Percentiles rank a stretch among this genome's conserved stretches.
Conservation (phyloP, 2,888 invertebrate genomes). For the Isoperla grammatica region DNA sequence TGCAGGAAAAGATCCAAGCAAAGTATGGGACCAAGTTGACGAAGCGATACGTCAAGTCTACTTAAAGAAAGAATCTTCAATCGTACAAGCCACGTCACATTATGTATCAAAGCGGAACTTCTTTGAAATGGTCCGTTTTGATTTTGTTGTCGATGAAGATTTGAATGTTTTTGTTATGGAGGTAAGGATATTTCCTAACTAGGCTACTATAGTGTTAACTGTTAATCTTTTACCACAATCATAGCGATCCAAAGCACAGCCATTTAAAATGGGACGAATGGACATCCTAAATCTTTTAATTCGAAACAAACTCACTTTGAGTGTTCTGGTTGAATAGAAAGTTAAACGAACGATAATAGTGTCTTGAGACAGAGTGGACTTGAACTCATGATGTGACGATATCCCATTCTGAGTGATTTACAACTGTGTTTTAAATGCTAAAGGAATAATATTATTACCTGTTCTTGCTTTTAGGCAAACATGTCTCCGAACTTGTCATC, state of each 20-base stretch:
- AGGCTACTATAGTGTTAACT: no score
- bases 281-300: no score
- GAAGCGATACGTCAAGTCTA: conserved; percentile 67
- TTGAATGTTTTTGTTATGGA: conserved; percentile 85
- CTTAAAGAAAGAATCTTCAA: conserved; percentile 63
- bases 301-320: no score
- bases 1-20: conserved; percentile 59
- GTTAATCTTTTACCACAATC: no score
- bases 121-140: conserved; percentile 93
- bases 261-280: no score
- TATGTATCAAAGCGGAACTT: conserved; percentile 59
- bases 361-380: no score
- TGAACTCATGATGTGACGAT: no score
- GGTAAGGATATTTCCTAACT: conserved; percentile 42
- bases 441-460: background rate
- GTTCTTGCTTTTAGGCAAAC: conserved; percentile 58
- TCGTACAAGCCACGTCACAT: conserved; percentile 50
- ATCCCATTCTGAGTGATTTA: no score
- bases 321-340: no score
- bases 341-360: no score
- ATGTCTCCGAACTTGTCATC: conserved; percentile 98
- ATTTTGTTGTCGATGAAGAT: conserved; percentile 84
- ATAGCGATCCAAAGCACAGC: no score
- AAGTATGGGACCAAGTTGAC: conserved; percentile 76
- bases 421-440: no score